A percentile compares a stretch with the other conserved stretches of the same genome.
Conservation (phyloP, 2,113 vertebrate species). For the Stegostoma tigrinum region DNA sequence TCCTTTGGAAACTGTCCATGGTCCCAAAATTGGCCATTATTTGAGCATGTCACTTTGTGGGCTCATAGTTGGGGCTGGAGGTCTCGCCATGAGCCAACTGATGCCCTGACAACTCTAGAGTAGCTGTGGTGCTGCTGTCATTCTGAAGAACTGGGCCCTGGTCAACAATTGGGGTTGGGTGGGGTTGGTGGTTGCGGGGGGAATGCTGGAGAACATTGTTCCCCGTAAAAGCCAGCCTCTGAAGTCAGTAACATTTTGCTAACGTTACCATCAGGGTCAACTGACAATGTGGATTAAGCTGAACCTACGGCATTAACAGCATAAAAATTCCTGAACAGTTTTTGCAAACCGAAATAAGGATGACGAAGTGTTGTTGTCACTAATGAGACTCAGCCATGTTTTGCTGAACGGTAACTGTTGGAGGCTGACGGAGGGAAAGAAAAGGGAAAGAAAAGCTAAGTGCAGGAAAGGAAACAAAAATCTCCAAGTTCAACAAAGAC, state of each 20-base stretch:
- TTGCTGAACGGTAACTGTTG: neutral
- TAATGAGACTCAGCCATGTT: neutral
- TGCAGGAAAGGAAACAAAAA: too few relatives aligned
- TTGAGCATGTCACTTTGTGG: neutral
- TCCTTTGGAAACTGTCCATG: neutral
- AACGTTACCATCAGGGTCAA: neutral
- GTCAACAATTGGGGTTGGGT: too few relatives aligned
- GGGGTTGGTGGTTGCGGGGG: too few relatives aligned
- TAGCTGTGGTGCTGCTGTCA: too few relatives aligned
- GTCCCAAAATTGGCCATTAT: neutral
- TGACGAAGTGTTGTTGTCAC: neutral
- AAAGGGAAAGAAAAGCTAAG: too few relatives aligned
- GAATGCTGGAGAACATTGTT: neutral
- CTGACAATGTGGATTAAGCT: neutral
- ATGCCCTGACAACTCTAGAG: neutral
- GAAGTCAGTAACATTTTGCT: neutral
- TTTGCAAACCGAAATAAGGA: neutral
- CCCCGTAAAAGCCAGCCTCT: neutral
- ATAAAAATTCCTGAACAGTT: neutral
- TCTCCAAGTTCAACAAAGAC: too few relatives aligned
- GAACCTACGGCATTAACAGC: neutral
- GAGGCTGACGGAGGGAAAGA: too few relatives aligned
- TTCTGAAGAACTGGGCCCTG: neutral
- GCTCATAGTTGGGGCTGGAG: neutral
- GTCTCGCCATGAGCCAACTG: neutral